phyloP scores from a whole-genome alignment of 2,113 vertebrate genomes.

The Mesembrinibis cayennensis region DNA sequence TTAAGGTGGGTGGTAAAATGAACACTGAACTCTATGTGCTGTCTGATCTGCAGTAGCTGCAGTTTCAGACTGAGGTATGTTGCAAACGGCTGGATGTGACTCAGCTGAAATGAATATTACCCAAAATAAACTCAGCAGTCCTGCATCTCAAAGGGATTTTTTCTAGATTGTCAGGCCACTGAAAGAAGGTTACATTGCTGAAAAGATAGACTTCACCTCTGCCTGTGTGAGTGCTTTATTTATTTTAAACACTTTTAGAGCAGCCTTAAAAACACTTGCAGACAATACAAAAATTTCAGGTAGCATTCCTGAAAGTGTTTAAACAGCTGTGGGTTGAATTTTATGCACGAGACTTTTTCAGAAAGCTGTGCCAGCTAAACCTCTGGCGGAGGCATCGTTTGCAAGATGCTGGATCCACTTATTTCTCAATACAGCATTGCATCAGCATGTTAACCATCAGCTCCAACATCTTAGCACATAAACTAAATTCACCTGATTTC shows the following conservation, averaged over 20 bases:
- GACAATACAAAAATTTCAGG: neutral
- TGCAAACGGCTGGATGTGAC: neutral
- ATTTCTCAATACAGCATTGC: neutral
- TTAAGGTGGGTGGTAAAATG: neutral
- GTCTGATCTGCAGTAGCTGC: neutral
- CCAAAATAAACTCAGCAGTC: neutral
- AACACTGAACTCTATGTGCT: neutral
- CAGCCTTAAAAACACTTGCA: neutral
- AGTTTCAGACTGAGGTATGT: neutral
- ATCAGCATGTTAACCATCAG: neutral
- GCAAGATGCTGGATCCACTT: neutral
- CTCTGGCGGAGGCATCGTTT: neutral
- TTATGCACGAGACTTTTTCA: neutral
- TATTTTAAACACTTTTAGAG: neutral
- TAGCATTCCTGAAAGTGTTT: neutral
- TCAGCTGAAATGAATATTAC: neutral
- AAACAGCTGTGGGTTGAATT: neutral
- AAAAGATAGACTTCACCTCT: neutral
- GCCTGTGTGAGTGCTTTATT: accelerated
- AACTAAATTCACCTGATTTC: neutral
- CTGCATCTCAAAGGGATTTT: neutral
- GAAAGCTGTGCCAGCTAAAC: neutral
- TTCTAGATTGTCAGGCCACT: neutral
- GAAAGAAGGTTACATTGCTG: neutral
- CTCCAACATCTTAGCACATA: no score